Base-by-base conservation (phyloP, 37 sponge, comb jelly and placozoan species). In the Agelas oroides region DNA sequence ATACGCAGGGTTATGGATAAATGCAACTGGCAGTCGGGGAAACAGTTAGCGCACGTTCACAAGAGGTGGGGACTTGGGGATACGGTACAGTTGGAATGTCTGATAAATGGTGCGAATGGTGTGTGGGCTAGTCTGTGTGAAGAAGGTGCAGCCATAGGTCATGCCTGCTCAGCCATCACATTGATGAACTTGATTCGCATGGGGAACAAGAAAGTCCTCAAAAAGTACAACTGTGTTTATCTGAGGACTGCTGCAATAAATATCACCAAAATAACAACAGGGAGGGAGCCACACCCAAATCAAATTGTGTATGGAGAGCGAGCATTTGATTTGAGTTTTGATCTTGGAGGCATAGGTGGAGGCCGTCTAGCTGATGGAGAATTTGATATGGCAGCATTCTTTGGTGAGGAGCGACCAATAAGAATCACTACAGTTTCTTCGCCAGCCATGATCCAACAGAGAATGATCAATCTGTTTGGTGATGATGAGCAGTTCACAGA, bases 81-180 rank as follows among this genome's bases (percentile, higher is more conserved):
- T 13, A 86, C 95, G 15, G 41, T 88, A 0, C 87, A 86, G 68
- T 76, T 94, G 56, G 88, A 80, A 12, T 90, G 90, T 65, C 82
- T 94, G 31, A 67, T 62, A 28, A 75, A 54, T 32, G 95, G 95
- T 38, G 95, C 95, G 3, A 73, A 90, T 61, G 95, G 95, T 20
- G 88, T 94, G 30, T 94, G 95, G 95, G 87, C 88, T 30, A 87
- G 88, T 54, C 19, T 94, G 54, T 91, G 89, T 39, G 89, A 80
- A 27, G 95, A 95, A 75, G 95, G 95, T 19, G 95, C 95, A 23
- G 95, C 89, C n/a, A 21, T 91, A 60, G 95, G 95, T 32, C 95
- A 94, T 59, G 95, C 95, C n/a, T 87, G 87, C 65, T 88, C 95
- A 25, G 67, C 85, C 54, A 69, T 90, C 53, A 91, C 95, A 62